Evolutionary conservation across 2,113 vertebrate species (phyloP).

Genomic region (Holacanthus passer): DNA sequence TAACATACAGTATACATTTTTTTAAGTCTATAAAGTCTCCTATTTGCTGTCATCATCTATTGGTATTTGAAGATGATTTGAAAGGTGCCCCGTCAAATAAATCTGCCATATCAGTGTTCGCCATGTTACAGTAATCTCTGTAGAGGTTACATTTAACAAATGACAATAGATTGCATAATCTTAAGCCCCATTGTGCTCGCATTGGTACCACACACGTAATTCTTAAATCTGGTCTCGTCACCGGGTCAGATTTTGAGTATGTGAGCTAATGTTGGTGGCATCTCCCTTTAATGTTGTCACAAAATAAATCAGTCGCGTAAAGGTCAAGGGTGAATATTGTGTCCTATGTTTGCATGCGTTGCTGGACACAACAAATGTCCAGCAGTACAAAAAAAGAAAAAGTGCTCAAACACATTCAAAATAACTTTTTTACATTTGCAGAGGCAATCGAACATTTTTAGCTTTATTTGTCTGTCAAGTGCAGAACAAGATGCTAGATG

Average conservation of each 20-base stretch:
- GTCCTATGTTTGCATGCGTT: slow-evolving; percentile 13
- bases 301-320: slow-evolving; percentile 14
- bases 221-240: slow-evolving; percentile 31
- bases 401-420: background rate
- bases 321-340: slow-evolving; percentile 64
- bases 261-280: slow-evolving; percentile 29
- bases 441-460: background rate
- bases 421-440: background rate
- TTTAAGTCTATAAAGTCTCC: background rate
- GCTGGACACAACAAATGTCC: background rate
- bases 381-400: slow-evolving; percentile 14
- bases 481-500: slow-evolving; percentile 2
- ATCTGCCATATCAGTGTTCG: slow-evolving; percentile 12
- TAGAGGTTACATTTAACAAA: slow-evolving; percentile 21
- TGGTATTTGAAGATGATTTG: background rate
- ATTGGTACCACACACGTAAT: background rate
- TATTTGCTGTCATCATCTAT: background rate
- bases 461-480: slow-evolving; percentile 18
- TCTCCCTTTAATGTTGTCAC: slow-evolving; percentile 30
- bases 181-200: slow-evolving; percentile 24
- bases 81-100: background rate
- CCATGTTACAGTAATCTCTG: slow-evolving; percentile 23
- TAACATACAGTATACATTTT: too few relatives aligned
- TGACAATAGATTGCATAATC: slow-evolving; percentile 41
- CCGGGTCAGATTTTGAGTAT: slow-evolving; percentile 11